These are phyloP conservation scores for Microtus ochrogaster DNA, from an alignment of 2,113 vertebrate species.

Conservation along the genomic window DNA sequence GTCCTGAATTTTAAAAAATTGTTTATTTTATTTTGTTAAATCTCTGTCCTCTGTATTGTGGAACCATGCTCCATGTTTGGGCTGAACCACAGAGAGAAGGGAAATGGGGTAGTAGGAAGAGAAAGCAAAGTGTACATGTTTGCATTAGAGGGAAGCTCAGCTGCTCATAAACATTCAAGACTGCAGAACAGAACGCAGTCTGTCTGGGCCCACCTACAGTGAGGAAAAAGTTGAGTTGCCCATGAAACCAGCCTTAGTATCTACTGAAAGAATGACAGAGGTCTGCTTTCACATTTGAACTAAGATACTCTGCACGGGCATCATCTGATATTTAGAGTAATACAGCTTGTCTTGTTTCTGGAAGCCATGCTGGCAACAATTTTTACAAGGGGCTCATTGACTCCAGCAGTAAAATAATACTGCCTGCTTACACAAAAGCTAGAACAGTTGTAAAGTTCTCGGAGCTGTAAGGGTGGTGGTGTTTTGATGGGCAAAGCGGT, in stretches of 20 bases:
- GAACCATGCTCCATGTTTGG: neutral
- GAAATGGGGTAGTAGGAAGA: no score
- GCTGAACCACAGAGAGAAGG: neutral
- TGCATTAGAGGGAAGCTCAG: neutral
- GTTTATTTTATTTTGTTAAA: neutral
- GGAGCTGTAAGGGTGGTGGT: slow-evolving; percentile 60
- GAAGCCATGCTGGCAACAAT: slow-evolving; percentile 32
- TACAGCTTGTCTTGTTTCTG: slow-evolving; percentile 40
- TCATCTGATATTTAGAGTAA: slow-evolving; percentile 30
- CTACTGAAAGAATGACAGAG: neutral
- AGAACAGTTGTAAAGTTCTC: slow-evolving; percentile 53
- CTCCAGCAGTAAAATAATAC: slow-evolving; percentile 45
- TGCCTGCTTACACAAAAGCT: slow-evolving; percentile 52
- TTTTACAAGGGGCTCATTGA: slow-evolving; percentile 50
- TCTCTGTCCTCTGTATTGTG: neutral
- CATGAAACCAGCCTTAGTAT: neutral
- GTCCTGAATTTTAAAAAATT: neutral
- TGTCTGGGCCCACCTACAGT: neutral
- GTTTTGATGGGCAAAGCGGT: slow-evolving; percentile 62
- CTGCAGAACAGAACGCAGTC: neutral
- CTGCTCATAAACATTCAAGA: neutral
- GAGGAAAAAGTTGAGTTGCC: neutral
- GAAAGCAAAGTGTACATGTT: neutral
- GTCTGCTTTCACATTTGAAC: slow-evolving; percentile 20
- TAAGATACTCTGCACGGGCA: slow-evolving; percentile 1